phyloP scores from a whole-genome alignment of 2,113 vertebrate species.

The Rhineura floridana region DNA sequence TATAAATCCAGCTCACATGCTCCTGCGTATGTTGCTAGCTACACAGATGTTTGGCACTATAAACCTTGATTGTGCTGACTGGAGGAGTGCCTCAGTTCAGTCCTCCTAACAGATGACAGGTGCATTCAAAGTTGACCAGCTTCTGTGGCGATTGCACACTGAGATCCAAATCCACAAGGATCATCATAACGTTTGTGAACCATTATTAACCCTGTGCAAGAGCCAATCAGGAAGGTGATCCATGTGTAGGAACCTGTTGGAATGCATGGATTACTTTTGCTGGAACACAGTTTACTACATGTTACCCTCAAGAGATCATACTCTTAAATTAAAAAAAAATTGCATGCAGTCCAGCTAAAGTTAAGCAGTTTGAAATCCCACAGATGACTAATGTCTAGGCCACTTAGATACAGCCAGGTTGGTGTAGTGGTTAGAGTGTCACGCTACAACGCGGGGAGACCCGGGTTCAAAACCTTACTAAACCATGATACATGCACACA shows the following conservation, averaged over 20 bases:
- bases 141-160: neutral
- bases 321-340: neutral
- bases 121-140: neutral
- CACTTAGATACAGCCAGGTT: too few species aligned
- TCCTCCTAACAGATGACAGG: neutral
- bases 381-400: too few species aligned
- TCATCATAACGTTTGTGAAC: neutral
- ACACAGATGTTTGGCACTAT: neutral
- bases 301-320: neutral
- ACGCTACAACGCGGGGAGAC: neutral
- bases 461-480: neutral
- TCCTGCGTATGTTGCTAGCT: neutral
- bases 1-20: neutral
- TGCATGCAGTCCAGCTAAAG: neutral
- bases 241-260: neutral
- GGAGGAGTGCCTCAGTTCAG: neutral
- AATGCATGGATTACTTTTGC: neutral
- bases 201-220: neutral
- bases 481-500: too few species aligned
- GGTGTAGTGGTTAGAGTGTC: neutral
- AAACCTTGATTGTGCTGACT: neutral
- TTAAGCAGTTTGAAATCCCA: neutral
- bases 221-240: neutral
- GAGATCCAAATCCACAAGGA: neutral
- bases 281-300: neutral